Percentiles rank a stretch among this genome's conserved stretches.
Conservation (phyloP, 2,888 invertebrate species). For the Andricus quercusramuli region DNA sequence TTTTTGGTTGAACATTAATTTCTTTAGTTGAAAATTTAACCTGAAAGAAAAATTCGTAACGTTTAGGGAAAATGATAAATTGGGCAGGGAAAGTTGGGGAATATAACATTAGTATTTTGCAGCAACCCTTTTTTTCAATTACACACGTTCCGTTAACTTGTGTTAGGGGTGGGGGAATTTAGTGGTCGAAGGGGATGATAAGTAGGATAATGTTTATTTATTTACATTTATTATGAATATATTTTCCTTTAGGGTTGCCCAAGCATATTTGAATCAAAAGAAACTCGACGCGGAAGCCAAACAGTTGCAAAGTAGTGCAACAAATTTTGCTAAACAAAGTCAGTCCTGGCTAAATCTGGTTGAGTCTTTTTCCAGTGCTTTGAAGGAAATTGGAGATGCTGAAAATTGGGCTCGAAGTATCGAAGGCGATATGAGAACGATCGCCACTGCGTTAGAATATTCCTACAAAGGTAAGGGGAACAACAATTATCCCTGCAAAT, state of each 20-base stretch:
- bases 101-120: no score
- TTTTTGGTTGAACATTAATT: no score
- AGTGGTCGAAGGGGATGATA: no score
- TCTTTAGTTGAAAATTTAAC: no score
- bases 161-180: no score
- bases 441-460: constrained; percentile 94
- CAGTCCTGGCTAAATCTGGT: constrained; percentile 97
- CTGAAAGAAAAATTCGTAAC: no score
- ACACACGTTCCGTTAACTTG: no score
- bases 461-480: constrained; percentile 88
- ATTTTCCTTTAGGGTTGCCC: constrained; percentile 88
- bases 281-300: constrained; percentile 98
- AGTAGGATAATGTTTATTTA: background rate
- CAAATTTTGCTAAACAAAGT: constrained; percentile 97
- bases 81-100: no score
- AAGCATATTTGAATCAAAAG: constrained; percentile 99
- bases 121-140: no score
- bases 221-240: background rate
- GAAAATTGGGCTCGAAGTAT: constrained; percentile 99
- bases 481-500: background rate
- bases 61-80: no score
- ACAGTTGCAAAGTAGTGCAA: constrained; percentile 94
- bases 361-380: constrained; percentile 91
- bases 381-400: constrained; percentile 98
- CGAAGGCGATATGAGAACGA: constrained; percentile 96